phyloP scores from a whole-genome alignment of 2,888 invertebrate species.

The Ichneumon xanthorius region DNA sequence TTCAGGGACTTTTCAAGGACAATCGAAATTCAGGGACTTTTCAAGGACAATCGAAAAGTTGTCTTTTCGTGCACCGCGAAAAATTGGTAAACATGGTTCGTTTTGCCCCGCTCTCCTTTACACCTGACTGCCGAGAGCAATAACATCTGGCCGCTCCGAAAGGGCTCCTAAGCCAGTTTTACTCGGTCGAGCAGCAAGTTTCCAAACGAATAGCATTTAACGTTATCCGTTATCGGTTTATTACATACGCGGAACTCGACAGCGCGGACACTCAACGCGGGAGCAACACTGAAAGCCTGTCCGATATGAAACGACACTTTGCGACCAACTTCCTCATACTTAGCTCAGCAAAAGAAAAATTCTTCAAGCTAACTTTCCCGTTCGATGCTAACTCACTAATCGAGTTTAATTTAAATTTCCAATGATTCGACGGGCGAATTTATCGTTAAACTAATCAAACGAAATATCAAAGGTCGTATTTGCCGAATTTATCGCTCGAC shows the following conservation, averaged over 20 bases:
- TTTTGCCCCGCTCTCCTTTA: not conserved
- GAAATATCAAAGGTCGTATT: not conserved
- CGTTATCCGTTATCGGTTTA: slow-evolving; percentile 40
- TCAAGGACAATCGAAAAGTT: no score
- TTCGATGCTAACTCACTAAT: not conserved
- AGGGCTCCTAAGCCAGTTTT: slow-evolving; percentile 35
- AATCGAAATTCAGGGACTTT: no score
- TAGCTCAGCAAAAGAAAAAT: not conserved
- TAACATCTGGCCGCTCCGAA: slow-evolving; percentile 3
- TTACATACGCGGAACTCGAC: slow-evolving; percentile 18
- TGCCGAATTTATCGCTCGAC: not conserved
- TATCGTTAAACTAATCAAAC: not conserved
- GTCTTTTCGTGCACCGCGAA: no score
- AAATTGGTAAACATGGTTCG: no score
- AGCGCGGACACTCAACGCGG: not conserved
- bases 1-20: no score
- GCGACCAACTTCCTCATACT: slow-evolving; percentile 6
- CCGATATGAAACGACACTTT: slow-evolving; percentile 20
- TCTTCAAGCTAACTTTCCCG: not conserved
- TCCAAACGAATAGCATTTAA: slow-evolving; percentile 6
- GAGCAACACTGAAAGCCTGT: slow-evolving; percentile 12
- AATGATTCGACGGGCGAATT: not conserved
- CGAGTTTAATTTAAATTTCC: not conserved
- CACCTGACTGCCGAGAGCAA: slow-evolving; percentile 11
- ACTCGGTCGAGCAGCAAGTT: slow-evolving; percentile 12